phyloP scores from a whole-genome alignment of 2,888 invertebrate genomes.

The Drosophila mercatorum region DNA sequence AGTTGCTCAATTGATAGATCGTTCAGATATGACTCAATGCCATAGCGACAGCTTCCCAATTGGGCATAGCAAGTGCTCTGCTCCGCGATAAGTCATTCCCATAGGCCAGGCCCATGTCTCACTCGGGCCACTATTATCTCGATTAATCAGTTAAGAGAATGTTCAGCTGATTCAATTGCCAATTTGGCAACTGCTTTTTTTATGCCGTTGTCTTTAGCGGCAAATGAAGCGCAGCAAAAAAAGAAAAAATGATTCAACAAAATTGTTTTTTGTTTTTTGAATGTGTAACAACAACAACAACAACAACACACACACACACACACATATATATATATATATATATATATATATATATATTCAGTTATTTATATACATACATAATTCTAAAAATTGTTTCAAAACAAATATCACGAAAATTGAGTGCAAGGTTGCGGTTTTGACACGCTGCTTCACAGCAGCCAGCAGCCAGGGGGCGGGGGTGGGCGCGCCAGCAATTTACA shows the following conservation, averaged over 20 bases:
- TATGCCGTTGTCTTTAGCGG: conserved; percentile 11
- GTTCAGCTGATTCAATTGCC: conserved; percentile 32
- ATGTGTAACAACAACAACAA: not conserved
- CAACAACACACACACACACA: not conserved
- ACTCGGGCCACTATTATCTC: not conserved
- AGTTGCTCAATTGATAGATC: conserved; percentile 56
- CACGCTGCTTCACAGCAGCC: conserved; percentile 44
- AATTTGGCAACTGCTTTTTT: conserved; percentile 51
- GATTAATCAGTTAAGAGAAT: conserved; percentile 14
- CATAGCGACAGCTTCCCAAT: conserved; percentile 43
- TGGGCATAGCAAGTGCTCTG: conserved; percentile 14
- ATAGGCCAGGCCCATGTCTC: not conserved
- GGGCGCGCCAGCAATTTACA: conserved; percentile 60
- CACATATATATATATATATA: conserved; percentile 12
- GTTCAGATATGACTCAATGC: conserved; percentile 44
- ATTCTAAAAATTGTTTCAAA: conserved; percentile 69
- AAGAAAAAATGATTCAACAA: conserved; percentile 39
- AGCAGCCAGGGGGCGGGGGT: conserved; percentile 12
- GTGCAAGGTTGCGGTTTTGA: conserved; percentile 77
- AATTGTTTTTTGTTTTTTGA: conserved; percentile 13
- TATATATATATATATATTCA: conserved; percentile 3
- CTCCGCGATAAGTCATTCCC: conserved; percentile 27
- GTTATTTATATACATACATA: conserved; percentile 46
- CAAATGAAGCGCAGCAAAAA: conserved; percentile 48
- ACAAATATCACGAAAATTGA: conserved; percentile 50